Conservation (phyloP, 2,113 vertebrate genomes). For the Xyrauchen texanus region DNA sequence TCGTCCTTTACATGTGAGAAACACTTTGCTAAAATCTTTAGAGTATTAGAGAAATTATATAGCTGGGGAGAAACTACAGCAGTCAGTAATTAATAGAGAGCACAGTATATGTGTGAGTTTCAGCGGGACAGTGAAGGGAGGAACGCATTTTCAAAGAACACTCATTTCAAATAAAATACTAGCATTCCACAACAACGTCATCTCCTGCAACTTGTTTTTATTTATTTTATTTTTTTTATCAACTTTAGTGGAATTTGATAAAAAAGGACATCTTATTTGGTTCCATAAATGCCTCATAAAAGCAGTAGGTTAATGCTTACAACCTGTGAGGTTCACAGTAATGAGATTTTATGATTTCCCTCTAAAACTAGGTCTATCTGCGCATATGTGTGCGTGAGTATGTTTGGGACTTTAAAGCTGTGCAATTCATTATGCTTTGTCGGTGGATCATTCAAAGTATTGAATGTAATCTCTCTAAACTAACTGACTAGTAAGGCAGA, state of each 20-base stretch:
- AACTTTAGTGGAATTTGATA: slow-evolving; percentile 43
- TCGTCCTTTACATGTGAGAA: slow-evolving; percentile 1
- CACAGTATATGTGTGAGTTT: slow-evolving; percentile 1
- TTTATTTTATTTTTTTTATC: slow-evolving; percentile 39
- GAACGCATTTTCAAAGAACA: slow-evolving; percentile 43
- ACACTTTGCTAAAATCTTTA: slow-evolving; percentile 3
- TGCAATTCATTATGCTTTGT: slow-evolving; percentile 75
- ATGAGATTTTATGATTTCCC: slow-evolving; percentile 32
- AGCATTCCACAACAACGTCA: slow-evolving; percentile 35
- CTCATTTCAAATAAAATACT: slow-evolving; percentile 44
- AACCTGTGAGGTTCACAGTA: slow-evolving; percentile 43
- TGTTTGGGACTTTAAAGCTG: slow-evolving; percentile 57
- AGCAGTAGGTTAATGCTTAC: slow-evolving; percentile 39
- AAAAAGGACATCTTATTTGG: slow-evolving; percentile 39
- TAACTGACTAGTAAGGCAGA: slow-evolving; percentile 79
- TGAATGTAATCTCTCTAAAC: slow-evolving; percentile 81
- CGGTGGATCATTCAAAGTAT: slow-evolving; percentile 72
- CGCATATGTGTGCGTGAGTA: slow-evolving; percentile 27
- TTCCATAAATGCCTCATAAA: slow-evolving; percentile 43
- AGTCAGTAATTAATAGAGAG: slow-evolving; percentile 41
- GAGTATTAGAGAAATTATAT: slow-evolving; percentile 25
- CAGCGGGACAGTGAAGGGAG: slow-evolving; percentile 18
- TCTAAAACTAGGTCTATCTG: slow-evolving; percentile 8
- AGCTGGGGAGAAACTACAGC: slow-evolving; percentile 22
- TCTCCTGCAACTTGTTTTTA: slow-evolving; percentile 40